A percentile compares a stretch with the other conserved stretches of the same genome.
Conservation (phyloP, 2,113 vertebrate species). For the Silurus glanis region DNA sequence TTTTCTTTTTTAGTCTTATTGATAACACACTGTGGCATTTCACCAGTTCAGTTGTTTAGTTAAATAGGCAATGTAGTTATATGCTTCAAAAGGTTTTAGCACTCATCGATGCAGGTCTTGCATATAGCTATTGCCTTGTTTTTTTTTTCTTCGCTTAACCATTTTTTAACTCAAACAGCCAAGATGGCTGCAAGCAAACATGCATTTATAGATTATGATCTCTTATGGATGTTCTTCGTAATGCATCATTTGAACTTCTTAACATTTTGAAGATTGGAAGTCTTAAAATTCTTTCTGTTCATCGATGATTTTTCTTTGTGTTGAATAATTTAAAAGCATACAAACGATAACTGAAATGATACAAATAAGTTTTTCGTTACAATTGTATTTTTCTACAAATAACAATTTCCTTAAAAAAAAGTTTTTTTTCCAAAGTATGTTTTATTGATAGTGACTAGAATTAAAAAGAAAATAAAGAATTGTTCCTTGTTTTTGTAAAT, state of each 20-base stretch:
- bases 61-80: neutral
- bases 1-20: neutral
- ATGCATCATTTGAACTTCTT: neutral
- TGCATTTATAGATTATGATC: neutral
- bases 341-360: neutral
- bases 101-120: neutral
- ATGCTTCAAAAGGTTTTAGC: neutral
- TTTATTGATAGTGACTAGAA: neutral
- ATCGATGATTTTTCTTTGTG: neutral
- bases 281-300: neutral
- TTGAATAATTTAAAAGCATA: neutral
- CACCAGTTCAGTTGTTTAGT: neutral
- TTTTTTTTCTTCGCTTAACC: neutral
- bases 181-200: constrained; percentile 6
- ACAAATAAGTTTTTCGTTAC: neutral
- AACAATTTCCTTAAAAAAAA: neutral
- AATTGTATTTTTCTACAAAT: no score
- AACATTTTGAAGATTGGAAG: neutral
- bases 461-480: neutral
- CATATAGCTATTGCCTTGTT: neutral
- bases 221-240: neutral
- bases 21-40: neutral
- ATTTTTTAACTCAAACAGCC: neutral
- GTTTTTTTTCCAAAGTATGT: neutral
- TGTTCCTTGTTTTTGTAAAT: neutral